Conservation (phyloP, 2,797 vertebrate species). For the Pteronotus mesoamericanus region DNA sequence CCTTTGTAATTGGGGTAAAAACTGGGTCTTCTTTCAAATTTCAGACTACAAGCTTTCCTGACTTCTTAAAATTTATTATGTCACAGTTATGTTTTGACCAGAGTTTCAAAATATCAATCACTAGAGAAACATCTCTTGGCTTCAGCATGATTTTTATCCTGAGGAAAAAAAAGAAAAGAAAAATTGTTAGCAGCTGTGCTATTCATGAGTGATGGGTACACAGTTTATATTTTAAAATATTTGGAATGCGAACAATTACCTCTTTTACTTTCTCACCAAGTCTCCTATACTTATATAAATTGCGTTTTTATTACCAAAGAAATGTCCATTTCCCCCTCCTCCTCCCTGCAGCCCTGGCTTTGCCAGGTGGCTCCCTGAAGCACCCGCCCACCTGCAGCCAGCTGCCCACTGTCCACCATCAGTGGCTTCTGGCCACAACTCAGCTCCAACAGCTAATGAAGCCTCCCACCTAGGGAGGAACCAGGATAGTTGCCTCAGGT, state of each 20-base stretch:
- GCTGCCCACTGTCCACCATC: constrained; percentile 66
- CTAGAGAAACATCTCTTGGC: constrained; percentile 86
- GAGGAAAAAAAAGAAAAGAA: constrained; percentile 57
- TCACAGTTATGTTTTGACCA: constrained; percentile 81
- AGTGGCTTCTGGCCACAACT: constrained; percentile 49
- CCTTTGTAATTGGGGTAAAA: constrained; percentile 76
- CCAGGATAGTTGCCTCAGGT: constrained; percentile 8
- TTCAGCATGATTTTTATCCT: constrained; percentile 93
- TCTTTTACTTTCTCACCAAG: constrained; percentile 90
- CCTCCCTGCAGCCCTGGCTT: neutral
- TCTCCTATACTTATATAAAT: constrained; percentile 83
- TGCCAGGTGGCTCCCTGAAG: constrained; percentile 39
- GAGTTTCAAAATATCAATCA: constrained; percentile 79
- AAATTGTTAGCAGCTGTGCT: constrained; percentile 95
- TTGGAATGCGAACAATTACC: constrained; percentile 94
- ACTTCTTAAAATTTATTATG: constrained; percentile 75
- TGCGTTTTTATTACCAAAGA: constrained; percentile 82
- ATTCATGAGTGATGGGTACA: constrained; percentile 86
- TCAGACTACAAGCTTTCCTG: constrained; percentile 61
- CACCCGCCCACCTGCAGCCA: constrained; percentile 17
- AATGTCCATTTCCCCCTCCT: constrained; percentile 57
- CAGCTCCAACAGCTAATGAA: constrained; percentile 11
- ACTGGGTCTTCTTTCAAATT: constrained; percentile 72
- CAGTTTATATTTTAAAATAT: constrained; percentile 93
- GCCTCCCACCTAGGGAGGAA: constrained; percentile 37